Evolutionary conservation across 1,140 invertebrate genomes (phyloP), one percentile per base, ranked within the genome.

Genomic region (Helicoverpa armigera): DNA sequence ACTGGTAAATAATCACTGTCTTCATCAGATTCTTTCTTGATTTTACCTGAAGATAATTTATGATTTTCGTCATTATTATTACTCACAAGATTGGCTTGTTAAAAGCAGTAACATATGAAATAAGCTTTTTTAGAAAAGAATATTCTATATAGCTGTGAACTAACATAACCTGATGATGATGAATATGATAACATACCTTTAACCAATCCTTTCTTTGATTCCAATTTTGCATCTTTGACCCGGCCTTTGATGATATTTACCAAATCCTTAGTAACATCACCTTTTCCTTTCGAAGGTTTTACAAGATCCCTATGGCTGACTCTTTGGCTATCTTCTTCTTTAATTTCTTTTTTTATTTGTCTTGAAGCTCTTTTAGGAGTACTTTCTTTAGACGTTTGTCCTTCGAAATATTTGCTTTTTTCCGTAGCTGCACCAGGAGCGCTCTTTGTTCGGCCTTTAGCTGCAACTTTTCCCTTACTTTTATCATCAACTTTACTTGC

Each of bases 1-100:
- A 93, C 86, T 85, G 94, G 90, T 54, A 93, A 85, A 87, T 95
- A 96, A 87, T 96, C 95, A 87, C 95, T 96, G 81, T 96, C 95
- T 23, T 92, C 91, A 82, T 95, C 95, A 4, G 90, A 91, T 43
- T 94, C 89, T 80, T 91, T 79, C 67, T 92, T 91, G n/a, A 74
- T 73, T 87, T 88, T 92, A 9, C 85, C 92, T 95, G 51, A 89
- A 23, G 89, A 78, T 31, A 53, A 75, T 50, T 29, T 43, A 50
- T 12, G 67, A 70, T 63, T 9, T 23, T 58, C 23, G 14, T 58
- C 18, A 9, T 43, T 43, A 43, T 43, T 23, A 0, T 1, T 1
- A 23, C 23, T 23, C 23, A 23, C 23, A 23, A 23, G 23, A 23
- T 23, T 23, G 23, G 23, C 2, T 0, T 0, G 23, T 23, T 23